A percentile compares a stretch with the other conserved stretches of the same genome.
Conservation (phyloP, 2,797 vertebrate genomes). For the Bovichtus diacanthus region DNA sequence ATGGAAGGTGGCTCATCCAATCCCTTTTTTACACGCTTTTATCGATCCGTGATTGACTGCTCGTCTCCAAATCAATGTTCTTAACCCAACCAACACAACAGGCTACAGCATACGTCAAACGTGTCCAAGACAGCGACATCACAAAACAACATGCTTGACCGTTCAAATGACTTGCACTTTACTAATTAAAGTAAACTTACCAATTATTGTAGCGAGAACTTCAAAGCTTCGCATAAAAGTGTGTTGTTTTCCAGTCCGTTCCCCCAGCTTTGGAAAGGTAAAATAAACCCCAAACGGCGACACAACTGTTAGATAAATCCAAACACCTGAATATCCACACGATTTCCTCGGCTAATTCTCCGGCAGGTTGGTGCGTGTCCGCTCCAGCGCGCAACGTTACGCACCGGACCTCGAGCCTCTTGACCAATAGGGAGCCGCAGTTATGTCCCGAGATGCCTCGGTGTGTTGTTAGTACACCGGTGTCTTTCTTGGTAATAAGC, state of each 20-base stretch:
- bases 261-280: slow-evolving; percentile 85
- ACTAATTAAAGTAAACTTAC: slow-evolving; percentile 71
- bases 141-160: not conserved
- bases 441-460: slow-evolving; percentile 22
- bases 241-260: slow-evolving; percentile 63
- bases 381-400: slow-evolving; percentile 26
- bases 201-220: slow-evolving; percentile 85
- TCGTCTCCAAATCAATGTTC: slow-evolving; percentile 43
- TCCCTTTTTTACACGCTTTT: slow-evolving; percentile 44
- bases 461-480: slow-evolving; percentile 34
- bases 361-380: slow-evolving; percentile 28
- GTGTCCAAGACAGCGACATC: not conserved
- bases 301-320: slow-evolving; percentile 54
- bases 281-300: slow-evolving; percentile 26
- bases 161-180: not conserved
- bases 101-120: slow-evolving; percentile 7
- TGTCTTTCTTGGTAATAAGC: slow-evolving; percentile 43
- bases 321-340: slow-evolving; percentile 51
- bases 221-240: slow-evolving; percentile 77
- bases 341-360: not conserved
- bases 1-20: slow-evolving; percentile 39
- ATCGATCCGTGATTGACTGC: slow-evolving; percentile 58
- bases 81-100: slow-evolving; percentile 11
- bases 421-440: slow-evolving; percentile 49
- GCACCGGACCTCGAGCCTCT: slow-evolving; percentile 13